Base-by-base conservation (phyloP, 2,113 vertebrate genomes). In the Lepus europaeus region DNA sequence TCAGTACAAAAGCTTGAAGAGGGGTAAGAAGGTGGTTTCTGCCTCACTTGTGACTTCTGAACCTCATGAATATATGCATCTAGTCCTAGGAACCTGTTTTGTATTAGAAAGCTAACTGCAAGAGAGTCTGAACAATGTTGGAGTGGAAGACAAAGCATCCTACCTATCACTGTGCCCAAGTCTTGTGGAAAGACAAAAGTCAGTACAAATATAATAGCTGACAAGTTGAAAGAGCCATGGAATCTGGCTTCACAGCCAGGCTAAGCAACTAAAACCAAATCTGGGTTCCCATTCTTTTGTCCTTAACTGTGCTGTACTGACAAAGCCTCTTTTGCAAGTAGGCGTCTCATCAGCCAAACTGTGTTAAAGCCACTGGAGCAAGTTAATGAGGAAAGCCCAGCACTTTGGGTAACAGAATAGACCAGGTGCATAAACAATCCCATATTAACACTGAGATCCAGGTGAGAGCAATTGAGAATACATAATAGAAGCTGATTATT, bases 81-180 rank as follows among this genome's bases (percentile, higher is more conserved):
- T 77, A 78, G 29, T 36, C 14, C 14, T n/a, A 83, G 51, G 36
- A 70, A 89, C 11, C 20, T 61, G 85, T 70, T 93, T 70, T 61
- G 3, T 80, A 66, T 68, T 64, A 72, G 83, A 90, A 87, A 89
- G 19, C 64, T 95, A 97, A 96, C 94, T 95, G 94, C 82, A 95
- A 97, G 96, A 88, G 92, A 95, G 73, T 96, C 94, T 69, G 88
- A 64, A 68, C 82, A 90, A 53, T 56, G 3, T 17, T 81, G 36
- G 70, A 59, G 16, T 89, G 2, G 64, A 84, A 51, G 49, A 9
- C 9, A 64, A 87, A 7, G 45, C 31, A 87, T 33, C 16, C 17
- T 82, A 33, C 70, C 68, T 8, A 36, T 13, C 45, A 49, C 6
- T 53, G 6, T 10, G 72, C 64, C n/a, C 51, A 51, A 29, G 16